These are phyloP conservation scores for Sylvia borin DNA, from an alignment of 2,797 vertebrate genomes.

Conservation along the genomic window DNA sequence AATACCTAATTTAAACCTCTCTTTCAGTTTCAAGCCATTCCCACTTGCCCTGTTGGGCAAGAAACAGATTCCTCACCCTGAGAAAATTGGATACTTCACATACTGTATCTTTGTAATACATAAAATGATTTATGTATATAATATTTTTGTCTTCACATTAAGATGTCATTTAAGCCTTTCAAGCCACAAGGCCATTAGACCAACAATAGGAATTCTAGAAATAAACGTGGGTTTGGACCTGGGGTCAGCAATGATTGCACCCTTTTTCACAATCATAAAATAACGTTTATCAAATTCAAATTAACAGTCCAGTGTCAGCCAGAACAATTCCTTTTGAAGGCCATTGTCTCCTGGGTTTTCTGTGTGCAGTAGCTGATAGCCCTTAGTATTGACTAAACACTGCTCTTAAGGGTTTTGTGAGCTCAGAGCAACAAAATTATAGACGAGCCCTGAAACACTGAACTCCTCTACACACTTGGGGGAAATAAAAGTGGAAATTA, in stretches of 20 bases:
- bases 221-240: not conserved
- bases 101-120: not conserved
- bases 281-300: not conserved
- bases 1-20: not conserved
- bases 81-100: not conserved
- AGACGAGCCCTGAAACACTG: not conserved
- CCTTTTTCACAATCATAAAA: not conserved
- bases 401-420: not conserved
- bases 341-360: not conserved
- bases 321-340: not conserved
- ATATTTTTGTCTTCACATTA: not conserved
- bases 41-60: rapidly evolving
- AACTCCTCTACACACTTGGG: not conserved
- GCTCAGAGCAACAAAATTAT: not conserved
- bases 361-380: not conserved
- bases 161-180: not conserved
- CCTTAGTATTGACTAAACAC: not conserved
- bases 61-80: not conserved
- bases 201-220: not conserved
- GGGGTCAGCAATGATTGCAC: not conserved
- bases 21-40: not conserved
- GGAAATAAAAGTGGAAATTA: not conserved
- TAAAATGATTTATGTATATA: not conserved
- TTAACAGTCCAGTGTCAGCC: not conserved
- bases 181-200: not conserved